Conservation (phyloP, 2,797 vertebrate genomes). For the Phoeniculus purpureus region DNA sequence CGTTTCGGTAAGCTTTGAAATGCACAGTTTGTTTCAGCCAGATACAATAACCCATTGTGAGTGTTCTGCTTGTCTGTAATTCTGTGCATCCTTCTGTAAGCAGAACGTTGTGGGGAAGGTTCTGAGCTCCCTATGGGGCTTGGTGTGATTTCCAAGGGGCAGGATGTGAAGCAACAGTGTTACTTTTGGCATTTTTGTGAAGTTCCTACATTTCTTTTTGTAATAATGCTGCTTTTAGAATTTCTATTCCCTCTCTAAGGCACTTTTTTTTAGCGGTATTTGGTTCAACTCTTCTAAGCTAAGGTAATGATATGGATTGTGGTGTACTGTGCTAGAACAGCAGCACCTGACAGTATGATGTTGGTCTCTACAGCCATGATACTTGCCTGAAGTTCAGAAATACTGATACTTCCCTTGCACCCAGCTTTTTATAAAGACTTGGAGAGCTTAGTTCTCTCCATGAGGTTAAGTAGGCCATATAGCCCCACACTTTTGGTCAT, state of each 20-base stretch:
- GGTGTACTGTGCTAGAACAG: not conserved
- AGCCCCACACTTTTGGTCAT: not conserved
- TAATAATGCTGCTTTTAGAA: not conserved
- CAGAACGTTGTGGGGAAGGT: not conserved
- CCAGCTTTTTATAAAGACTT: not conserved
- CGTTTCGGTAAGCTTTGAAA: constrained; percentile 77
- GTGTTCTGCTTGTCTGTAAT: not conserved
- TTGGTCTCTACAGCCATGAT: not conserved
- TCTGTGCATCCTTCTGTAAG: not conserved
- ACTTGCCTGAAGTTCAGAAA: not conserved
- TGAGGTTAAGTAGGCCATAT: not conserved
- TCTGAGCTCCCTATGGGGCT: not conserved
- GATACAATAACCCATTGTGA: not conserved
- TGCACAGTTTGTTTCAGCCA: not conserved
- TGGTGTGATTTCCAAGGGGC: not conserved
- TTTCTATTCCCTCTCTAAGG: not conserved
- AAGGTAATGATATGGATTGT: not conserved
- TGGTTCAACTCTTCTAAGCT: not conserved
- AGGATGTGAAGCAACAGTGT: not conserved
- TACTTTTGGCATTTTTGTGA: not conserved
- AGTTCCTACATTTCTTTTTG: not conserved
- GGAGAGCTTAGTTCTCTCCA: not conserved
- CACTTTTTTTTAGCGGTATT: not conserved
- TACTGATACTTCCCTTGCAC: not conserved
- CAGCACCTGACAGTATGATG: not conserved